phyloP scores from a whole-genome alignment of 2,113 vertebrate species.

The Cryptoleucopteryx plumbea region DNA sequence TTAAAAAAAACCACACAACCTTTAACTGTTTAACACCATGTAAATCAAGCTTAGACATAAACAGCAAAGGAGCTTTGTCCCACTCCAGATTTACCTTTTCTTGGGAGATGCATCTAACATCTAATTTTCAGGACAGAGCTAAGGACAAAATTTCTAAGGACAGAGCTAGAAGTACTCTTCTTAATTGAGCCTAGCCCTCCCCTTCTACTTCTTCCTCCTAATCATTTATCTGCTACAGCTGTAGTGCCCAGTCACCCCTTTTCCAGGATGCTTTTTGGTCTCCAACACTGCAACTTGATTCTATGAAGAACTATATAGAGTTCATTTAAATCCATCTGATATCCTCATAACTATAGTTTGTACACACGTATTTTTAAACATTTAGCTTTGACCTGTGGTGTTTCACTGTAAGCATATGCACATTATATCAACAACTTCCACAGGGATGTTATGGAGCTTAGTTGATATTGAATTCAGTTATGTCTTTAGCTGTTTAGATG shows the following conservation, averaged over 20 bases:
- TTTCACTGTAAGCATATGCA: background rate
- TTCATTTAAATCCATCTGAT: background rate
- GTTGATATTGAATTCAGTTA: background rate
- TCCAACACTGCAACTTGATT: background rate
- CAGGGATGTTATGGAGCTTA: background rate
- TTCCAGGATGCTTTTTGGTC: background rate
- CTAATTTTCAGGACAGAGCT: background rate
- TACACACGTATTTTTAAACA: background rate
- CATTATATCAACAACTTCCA: background rate
- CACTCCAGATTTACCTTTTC: background rate
- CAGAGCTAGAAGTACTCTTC: background rate
- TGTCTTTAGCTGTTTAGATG: background rate
- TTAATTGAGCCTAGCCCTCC: background rate
- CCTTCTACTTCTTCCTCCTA: background rate
- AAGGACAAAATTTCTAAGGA: background rate
- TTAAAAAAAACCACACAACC: background rate
- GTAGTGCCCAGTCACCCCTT: background rate
- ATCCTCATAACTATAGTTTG: background rate
- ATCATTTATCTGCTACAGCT: background rate
- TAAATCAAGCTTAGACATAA: background rate
- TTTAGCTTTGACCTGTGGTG: background rate
- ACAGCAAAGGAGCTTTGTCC: background rate
- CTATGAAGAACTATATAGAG: background rate
- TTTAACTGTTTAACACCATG: background rate
- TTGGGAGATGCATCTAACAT: background rate